Percentiles rank a stretch among this genome's conserved stretches.
Evolutionary conservation across 2,888 invertebrate species (phyloP).

Genomic region (Phalera bucephala): DNA sequence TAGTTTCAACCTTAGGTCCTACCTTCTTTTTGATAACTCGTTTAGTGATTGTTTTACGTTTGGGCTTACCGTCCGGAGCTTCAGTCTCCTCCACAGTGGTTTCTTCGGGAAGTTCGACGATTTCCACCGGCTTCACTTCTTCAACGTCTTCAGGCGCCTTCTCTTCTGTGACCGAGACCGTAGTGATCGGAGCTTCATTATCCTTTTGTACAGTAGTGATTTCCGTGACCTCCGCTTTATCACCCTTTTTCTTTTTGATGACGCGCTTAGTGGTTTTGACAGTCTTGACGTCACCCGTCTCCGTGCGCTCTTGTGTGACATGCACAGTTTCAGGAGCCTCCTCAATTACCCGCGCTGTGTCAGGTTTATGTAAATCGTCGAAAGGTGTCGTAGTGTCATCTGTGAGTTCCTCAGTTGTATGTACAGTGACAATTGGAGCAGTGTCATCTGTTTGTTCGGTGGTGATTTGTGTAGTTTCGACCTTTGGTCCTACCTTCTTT

Average conservation of each 20-base stretch:
- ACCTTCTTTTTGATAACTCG: too few species aligned
- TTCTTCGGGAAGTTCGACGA: constrained; percentile 3
- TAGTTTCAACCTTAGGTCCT: constrained; percentile 10
- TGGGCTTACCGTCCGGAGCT: too few species aligned
- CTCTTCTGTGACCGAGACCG: neutral
- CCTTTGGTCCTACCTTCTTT: constrained; percentile 45
- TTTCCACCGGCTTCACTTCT: neutral
- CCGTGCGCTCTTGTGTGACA: too few species aligned
- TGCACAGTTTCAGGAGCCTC: neutral
- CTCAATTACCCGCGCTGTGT: neutral
- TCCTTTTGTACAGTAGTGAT: neutral
- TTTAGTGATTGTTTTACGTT: too few species aligned
- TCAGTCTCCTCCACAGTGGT: neutral
- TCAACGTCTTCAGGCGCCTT: neutral
- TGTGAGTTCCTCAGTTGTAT: constrained; percentile 32
- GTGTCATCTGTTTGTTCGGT: constrained; percentile 44
- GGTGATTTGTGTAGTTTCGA: constrained; percentile 52
- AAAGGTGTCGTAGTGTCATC: constrained; percentile 29
- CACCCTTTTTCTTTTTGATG: neutral
- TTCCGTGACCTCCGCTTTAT: neutral
- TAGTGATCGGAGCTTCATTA: neutral
- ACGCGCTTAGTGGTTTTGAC: neutral
- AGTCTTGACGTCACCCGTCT: too few species aligned
- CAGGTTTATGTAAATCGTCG: constrained; percentile 1
- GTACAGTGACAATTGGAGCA: constrained; percentile 57